Evolutionary conservation across 2,797 vertebrate genomes (phyloP).

Genomic region (Ciconia nigra): DNA sequence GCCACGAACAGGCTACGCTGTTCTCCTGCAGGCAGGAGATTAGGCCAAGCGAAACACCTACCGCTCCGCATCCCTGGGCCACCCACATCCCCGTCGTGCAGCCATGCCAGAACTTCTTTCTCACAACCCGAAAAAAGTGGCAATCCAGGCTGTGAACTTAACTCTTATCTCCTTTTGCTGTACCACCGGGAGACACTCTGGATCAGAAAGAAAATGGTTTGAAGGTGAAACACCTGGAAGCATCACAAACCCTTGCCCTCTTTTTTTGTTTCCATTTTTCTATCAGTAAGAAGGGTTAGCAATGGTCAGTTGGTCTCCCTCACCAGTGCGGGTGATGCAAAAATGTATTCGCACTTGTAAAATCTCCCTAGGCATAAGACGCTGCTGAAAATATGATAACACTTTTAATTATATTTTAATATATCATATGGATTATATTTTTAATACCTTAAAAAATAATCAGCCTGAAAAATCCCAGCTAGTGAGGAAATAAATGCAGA

Average conservation of each 20-base stretch:
- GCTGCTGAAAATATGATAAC: slow-evolving; percentile 12
- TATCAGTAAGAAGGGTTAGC: background rate
- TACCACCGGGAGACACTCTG: background rate
- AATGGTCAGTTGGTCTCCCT: background rate
- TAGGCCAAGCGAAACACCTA: background rate
- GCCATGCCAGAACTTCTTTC: background rate
- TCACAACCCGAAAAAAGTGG: background rate
- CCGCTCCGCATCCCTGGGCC: background rate
- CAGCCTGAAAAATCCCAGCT: slow-evolving; percentile 9
- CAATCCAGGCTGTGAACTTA: background rate
- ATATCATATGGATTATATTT: background rate
- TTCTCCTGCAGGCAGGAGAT: background rate
- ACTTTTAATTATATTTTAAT: slow-evolving; percentile 41
- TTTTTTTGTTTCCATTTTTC: background rate
- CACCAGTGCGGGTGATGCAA: background rate
- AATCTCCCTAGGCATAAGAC: background rate
- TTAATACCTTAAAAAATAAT: slow-evolving; percentile 27
- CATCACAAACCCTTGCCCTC: background rate
- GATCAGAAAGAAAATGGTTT: background rate
- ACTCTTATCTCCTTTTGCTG: background rate
- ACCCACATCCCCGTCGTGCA: rapidly evolving
- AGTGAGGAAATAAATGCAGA: background rate
- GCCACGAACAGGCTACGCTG: background rate
- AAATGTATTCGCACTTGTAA: background rate
- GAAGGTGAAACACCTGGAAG: background rate